phyloP scores from a whole-genome alignment of 1,140 invertebrate species.

The Brachionus manjavacas region DNA sequence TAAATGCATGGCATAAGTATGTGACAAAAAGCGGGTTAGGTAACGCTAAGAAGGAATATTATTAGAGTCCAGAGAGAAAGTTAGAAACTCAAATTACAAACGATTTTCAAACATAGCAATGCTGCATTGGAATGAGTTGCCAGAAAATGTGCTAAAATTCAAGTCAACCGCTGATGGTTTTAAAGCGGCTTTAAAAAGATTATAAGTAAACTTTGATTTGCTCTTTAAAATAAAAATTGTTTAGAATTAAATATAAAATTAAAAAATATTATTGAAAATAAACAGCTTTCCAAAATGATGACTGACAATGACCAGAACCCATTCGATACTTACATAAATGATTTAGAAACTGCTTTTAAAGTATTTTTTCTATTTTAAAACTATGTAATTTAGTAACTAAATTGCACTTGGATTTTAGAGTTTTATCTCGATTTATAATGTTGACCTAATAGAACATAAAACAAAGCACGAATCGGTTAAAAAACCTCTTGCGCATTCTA shows the following conservation, averaged over 20 bases:
- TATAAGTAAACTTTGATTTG: neutral
- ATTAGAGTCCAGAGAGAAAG: no score
- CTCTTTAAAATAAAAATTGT: neutral
- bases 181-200: no score
- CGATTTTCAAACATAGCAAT: no score
- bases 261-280: neutral
- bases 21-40: no score
- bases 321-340: neutral
- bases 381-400: neutral
- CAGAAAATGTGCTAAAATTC: no score
- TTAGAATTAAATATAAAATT: neutral
- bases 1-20: no score
- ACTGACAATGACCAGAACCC: neutral
- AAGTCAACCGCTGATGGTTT: no score
- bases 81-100: no score
- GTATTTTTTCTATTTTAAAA: neutral
- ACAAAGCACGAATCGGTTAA: neutral
- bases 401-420: neutral
- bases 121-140: no score
- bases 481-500: neutral
- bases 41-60: no score
- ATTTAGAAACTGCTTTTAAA: constrained; percentile 1
- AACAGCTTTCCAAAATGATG: neutral
- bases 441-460: constrained; percentile 24
- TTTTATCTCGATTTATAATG: constrained; percentile 20